These are phyloP conservation scores for Pseudococcus jackbeardsleyi DNA, from an alignment of 2,888 invertebrate genomes.

Conservation along the genomic window DNA sequence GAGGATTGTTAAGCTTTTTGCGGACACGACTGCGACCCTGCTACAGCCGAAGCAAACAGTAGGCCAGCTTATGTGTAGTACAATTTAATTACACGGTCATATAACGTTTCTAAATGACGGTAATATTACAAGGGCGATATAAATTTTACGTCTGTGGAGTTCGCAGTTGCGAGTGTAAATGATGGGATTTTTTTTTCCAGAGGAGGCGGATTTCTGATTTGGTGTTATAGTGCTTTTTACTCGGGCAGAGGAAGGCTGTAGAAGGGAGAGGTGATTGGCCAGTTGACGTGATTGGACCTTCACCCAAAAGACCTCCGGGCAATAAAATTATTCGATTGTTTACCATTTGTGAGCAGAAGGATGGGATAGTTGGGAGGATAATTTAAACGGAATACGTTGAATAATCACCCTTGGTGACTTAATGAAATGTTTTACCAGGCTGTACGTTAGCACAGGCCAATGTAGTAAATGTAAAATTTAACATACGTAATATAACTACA, in stretches of 20 bases:
- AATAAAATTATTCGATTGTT: slow-evolving; percentile 1
- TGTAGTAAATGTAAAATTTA: background rate
- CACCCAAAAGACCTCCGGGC: background rate
- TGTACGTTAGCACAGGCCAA: background rate
- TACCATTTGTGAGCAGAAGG: background rate
- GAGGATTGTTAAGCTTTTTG: slow-evolving; percentile 16
- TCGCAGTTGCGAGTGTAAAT: background rate
- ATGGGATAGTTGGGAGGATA: background rate
- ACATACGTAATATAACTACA: background rate
- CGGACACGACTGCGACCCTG: background rate
- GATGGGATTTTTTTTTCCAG: background rate
- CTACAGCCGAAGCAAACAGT: background rate
- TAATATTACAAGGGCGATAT: slow-evolving; percentile 15
- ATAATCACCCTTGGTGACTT: slow-evolving; percentile 17
- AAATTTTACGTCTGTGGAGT: background rate
- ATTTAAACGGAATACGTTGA: background rate
- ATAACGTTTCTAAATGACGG: slow-evolving; percentile 24
- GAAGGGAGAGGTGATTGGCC: background rate
- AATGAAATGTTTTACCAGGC: slow-evolving; percentile 22
- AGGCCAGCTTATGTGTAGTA: background rate
- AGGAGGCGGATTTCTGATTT: background rate
- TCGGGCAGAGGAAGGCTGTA: background rate
- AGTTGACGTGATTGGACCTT: background rate
- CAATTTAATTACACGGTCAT: slow-evolving; percentile 44
- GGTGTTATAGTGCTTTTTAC: background rate